Evolutionary conservation across 2,888 invertebrate genomes (phyloP), one percentile per base, ranked within the genome.

Genomic region (Adelognathus sp.): DNA sequence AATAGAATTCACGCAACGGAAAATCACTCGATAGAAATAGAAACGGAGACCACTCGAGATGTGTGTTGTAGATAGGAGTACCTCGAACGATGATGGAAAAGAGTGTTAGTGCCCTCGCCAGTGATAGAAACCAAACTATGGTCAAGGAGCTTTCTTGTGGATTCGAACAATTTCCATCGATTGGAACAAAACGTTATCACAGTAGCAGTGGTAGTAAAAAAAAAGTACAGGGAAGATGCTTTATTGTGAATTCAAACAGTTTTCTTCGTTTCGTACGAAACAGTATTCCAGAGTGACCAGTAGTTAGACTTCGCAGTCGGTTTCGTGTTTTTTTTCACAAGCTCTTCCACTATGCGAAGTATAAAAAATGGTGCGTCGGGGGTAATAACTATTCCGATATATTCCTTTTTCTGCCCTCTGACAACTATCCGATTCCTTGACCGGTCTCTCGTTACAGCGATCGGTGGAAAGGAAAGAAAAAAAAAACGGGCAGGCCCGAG

Each of bases 391-490:
- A 60, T 60, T 36, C 11, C n/a, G 36, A 5, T 33, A 2, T n/a
- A 50, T 3, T 9, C 33, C 9, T 7, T 9, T 27, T 7, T 9
- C 14, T 44, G 6, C 41, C 29, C 16, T 44, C 24, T n/a, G n/a
- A 44, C 29, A 29, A n/a, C 27, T 29, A 16, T 36, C 21, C 36
- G 3, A n/a, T 18, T 7, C 29, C 36, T 58, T 41, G 27, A 27
- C 7, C 61, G 27, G 27, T 36, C 54, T 46, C 46, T n/a, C n/a
- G 58, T 36, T 70, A 58, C 16, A 50, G 21, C 7, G 27, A 56
- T 21, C 36, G 36, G 27, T 9, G 36, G 52, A 52, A 16, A 21
- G 36, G 56, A 16, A 36, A 56, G 41, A 52, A 52, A 36, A 74
- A 54, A n/a, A n/a, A n/a, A n/a, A n/a, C n/a, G n/a, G n/a, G n/a